Base-by-base conservation (phyloP, 2,888 invertebrate genomes). In the Melinaea marsaeus region DNA sequence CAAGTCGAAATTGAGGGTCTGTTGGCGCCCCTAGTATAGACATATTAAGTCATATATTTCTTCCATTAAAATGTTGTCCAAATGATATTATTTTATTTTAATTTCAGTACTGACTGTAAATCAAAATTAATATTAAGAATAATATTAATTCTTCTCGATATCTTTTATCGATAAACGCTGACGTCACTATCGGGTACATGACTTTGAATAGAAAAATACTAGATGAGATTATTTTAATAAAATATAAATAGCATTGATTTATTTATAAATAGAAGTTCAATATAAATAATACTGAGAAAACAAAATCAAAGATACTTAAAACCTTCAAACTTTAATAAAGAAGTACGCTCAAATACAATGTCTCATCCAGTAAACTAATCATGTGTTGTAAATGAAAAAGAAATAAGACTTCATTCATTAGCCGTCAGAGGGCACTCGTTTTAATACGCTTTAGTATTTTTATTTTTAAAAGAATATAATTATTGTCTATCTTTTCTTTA, bases 391-490 rank as follows among this genome's bases (percentile, higher is more conserved):
- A 71, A 56, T 46, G 65, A 59, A 63, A 61, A 71, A 79, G 76
- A 78, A 73, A 77, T 76, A 80, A 77, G 81, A 81, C 72, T 75
- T 70, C 80, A 80, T 88, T 89, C 89, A 88, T 89, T 88, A 88
- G 85, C 72, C 79, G 75, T 79, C 81, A 88, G 88, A 88, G 88
- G 84, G 88, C 80, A 80, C 75, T 73, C 69, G 71, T 78, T 76
- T 79, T 78, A 78, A 78, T 77, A 75, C 60, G 69, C 68, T 74
- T 75, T 73, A 75, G 70, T 73, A 62, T 66, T 72, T 76, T 77
- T 77, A 76, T 78, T 79, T 72, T 51, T 6, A 13, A 66, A 74
- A 75, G 80, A 79, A 80, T 81, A 79, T 86, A 83, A 83, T 83
- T 79, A 78, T 71, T 76, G 78, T 61, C 61, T 64, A 62, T 55